phyloP scores from a whole-genome alignment of 1,140 invertebrate genomes.

The Hylyphantes graminicola region DNA sequence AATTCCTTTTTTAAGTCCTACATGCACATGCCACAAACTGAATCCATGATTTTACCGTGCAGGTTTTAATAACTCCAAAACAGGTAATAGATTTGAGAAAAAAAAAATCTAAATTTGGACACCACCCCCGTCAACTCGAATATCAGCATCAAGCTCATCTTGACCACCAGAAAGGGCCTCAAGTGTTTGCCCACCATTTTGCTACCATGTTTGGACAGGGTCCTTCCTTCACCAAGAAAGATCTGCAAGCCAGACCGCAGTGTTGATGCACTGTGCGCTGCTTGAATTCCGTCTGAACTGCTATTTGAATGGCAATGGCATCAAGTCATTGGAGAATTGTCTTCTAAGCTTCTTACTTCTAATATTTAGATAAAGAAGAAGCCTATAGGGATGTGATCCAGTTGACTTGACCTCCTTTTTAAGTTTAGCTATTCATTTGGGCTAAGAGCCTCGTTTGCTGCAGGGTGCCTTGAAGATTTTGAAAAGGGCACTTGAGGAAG shows the following conservation, averaged over 20 bases:
- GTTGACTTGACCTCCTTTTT: not conserved
- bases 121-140: no score
- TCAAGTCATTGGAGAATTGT: no score
- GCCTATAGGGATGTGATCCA: not conserved
- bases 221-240: not conserved
- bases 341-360: no score
- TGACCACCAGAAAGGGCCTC: not conserved
- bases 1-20: no score
- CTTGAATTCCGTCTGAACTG: not conserved
- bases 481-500: conserved; percentile 1
- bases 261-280: conserved; percentile 16
- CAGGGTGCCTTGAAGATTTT: not conserved
- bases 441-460: conserved; percentile 7
- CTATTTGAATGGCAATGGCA: not conserved
- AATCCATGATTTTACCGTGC: no score
- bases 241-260: conserved; percentile 6
- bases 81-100: no score
- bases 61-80: no score
- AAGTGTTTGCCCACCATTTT: conserved; percentile 29
- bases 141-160: no score
- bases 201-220: conserved; percentile 28
- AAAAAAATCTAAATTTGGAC: no score
- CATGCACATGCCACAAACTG: no score
- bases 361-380: not conserved
- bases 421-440: not conserved